These are phyloP conservation scores for Automeris io DNA, from an alignment of 2,888 invertebrate genomes.

Conservation along the genomic window DNA sequence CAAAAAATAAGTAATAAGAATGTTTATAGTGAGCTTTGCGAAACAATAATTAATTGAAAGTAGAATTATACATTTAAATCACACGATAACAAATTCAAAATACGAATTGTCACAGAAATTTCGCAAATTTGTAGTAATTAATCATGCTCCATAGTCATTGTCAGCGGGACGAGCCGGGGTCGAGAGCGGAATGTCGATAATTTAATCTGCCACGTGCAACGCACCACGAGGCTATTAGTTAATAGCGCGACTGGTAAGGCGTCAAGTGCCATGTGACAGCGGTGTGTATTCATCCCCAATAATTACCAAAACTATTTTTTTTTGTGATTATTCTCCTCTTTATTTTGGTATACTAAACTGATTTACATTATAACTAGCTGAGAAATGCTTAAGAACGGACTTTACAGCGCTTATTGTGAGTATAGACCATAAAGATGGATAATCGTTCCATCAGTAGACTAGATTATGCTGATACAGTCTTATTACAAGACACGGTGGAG, in stretches of 20 bases:
- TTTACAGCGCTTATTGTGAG: too few relatives aligned
- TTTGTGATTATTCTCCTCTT: too few relatives aligned
- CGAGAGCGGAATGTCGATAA: slow-evolving; percentile 29
- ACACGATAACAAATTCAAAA: slow-evolving; percentile 28
- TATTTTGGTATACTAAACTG: too few relatives aligned
- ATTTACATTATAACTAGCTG: too few relatives aligned
- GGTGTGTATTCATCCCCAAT: not conserved
- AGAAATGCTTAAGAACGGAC: too few relatives aligned
- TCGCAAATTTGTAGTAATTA: slow-evolving; percentile 37
- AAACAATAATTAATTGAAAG: not conserved
- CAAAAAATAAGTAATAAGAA: too few relatives aligned
- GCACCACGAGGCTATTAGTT: slow-evolving; percentile 29
- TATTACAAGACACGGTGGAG: too few relatives aligned
- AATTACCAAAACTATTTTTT: too few relatives aligned
- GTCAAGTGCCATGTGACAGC: slow-evolving; percentile 2
- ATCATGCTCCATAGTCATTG: slow-evolving; percentile 32
- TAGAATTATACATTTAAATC: slow-evolving; percentile 21
- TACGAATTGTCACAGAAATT: slow-evolving; percentile 30
- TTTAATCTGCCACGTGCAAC: slow-evolving; percentile 19
- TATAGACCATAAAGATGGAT: too few relatives aligned
- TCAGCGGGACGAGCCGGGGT: slow-evolving; percentile 20
- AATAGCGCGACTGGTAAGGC: slow-evolving; percentile 21
- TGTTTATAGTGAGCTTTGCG: not conserved
- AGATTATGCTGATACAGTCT: too few relatives aligned
- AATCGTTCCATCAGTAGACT: too few relatives aligned